phyloP scores from a whole-genome alignment of 2,113 vertebrate species.

The Corythaixoides concolor region DNA sequence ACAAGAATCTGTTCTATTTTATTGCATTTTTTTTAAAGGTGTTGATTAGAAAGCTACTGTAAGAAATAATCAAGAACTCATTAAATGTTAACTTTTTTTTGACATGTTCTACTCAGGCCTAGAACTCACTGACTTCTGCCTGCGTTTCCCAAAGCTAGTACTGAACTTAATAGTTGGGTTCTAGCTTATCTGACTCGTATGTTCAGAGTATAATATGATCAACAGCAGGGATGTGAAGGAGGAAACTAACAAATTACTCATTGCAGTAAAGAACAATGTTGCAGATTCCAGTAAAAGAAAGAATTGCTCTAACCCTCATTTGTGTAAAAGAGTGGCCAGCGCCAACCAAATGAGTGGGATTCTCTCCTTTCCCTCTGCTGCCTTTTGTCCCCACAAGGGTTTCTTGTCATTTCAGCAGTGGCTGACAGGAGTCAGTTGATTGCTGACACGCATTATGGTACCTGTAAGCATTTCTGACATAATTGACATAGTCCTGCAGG shows the following conservation, averaged over 20 bases:
- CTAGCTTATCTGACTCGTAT: neutral
- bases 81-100: neutral
- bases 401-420: constrained; percentile 62
- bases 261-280: neutral
- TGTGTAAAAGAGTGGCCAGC: neutral
- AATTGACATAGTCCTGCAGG: constrained; percentile 69
- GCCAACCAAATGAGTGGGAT: neutral
- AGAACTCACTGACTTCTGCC: neutral
- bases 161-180: neutral
- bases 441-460: constrained; percentile 59
- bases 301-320: neutral
- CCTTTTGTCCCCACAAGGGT: constrained; percentile 61
- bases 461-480: constrained; percentile 71
- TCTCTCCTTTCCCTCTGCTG: neutral
- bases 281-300: neutral
- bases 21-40: neutral
- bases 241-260: neutral
- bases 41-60: neutral
- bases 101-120: neutral
- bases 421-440: constrained; percentile 64
- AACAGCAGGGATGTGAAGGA: neutral
- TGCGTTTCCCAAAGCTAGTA: neutral
- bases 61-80: neutral
- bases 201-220: neutral
- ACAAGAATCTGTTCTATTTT: neutral